Conservation (phyloP, 2,888 invertebrate species). For the Drosophila greeni region DNA sequence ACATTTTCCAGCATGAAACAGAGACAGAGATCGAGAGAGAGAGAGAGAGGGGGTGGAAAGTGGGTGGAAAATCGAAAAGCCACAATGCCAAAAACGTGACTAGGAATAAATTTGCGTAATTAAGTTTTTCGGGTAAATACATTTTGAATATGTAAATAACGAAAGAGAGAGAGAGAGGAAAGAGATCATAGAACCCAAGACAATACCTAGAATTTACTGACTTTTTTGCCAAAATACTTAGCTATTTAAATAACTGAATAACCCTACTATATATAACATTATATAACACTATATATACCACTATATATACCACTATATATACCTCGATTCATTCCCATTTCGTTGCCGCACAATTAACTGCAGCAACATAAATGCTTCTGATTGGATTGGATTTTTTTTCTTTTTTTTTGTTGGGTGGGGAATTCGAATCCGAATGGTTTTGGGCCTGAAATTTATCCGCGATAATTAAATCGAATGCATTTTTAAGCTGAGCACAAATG, state of each 20-base stretch:
- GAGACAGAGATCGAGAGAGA: not conserved
- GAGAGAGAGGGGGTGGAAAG: no score
- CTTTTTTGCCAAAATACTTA: not conserved
- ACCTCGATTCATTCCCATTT: slow-evolving; percentile 24
- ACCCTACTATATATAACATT: slow-evolving; percentile 1
- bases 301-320: not conserved
- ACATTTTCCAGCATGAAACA: slow-evolving; percentile 6
- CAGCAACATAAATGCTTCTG: slow-evolving; percentile 40
- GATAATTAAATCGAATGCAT: slow-evolving; percentile 72
- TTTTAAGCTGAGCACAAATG: slow-evolving; percentile 71
- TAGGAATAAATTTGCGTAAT: slow-evolving; percentile 40
- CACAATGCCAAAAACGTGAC: slow-evolving; percentile 65
- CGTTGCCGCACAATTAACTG: slow-evolving; percentile 60
- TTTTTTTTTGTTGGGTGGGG: not conserved
- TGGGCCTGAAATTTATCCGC: slow-evolving; percentile 62
- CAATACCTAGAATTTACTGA: slow-evolving; percentile 3
- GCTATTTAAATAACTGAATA: not conserved
- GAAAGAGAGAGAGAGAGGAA: no score
- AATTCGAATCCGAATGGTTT: slow-evolving; percentile 1
- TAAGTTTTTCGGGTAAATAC: slow-evolving; percentile 20
- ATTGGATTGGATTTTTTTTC: slow-evolving; percentile 33
- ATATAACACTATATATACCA: no score
- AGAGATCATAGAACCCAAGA: not conserved
- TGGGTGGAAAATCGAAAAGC: slow-evolving; percentile 41
- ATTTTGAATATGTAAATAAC: not conserved